Percentiles rank a stretch among this genome's conserved stretches.
Evolutionary conservation across 1,140 invertebrate species (phyloP).

Genomic region (Lepidurus packardi): DNA sequence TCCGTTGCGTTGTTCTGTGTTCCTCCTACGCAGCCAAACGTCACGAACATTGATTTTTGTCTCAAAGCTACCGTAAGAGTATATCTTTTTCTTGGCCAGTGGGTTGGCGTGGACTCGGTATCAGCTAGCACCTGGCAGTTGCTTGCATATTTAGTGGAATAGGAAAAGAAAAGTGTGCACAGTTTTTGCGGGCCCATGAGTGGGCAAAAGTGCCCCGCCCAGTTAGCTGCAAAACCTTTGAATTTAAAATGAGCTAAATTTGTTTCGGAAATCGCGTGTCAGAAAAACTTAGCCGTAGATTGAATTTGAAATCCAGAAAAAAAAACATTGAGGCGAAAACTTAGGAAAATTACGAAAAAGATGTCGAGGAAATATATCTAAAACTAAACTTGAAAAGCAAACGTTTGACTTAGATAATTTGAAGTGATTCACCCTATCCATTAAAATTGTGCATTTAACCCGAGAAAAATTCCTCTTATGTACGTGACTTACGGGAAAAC

Average conservation of each 20-base stretch:
- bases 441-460: no score
- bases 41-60: not conserved
- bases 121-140: not conserved
- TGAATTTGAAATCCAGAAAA: no score
- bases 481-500: no score
- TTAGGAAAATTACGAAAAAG: no score
- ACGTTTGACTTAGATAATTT: no score
- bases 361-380: no score
- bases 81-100: not conserved
- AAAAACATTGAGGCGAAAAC: no score
- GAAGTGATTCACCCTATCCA: no score
- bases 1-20: not conserved
- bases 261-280: no score
- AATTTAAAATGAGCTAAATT: not conserved
- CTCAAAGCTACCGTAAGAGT: not conserved
- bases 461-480: no score
- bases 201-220: not conserved
- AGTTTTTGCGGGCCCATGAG: not conserved
- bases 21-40: slow-evolving; percentile 5
- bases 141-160: not conserved
- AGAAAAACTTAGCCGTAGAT: no score
- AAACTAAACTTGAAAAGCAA: no score
- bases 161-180: not conserved
- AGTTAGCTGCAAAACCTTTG: not conserved
- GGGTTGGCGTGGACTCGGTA: not conserved